Evolutionary conservation across 2,113 vertebrate species (phyloP), one percentile per base, ranked within the genome.

Genomic region (Pelmatolapia mariae): DNA sequence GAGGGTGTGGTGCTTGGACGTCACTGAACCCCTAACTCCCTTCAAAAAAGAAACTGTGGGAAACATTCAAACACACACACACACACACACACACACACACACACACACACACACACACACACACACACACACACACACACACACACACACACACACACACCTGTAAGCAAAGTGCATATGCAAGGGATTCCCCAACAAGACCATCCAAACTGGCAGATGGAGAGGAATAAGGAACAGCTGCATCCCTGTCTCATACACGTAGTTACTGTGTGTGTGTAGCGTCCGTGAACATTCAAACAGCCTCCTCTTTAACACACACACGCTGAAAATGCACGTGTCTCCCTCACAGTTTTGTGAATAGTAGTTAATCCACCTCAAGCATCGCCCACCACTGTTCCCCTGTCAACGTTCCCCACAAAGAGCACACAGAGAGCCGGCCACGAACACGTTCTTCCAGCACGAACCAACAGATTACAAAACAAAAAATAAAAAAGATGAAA

Each of bases 341-440:
- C 82, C 52, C 63, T 91, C 82, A 29, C 81, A 47, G 87, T 86
- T 93, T 93, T 91, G 29, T 91, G 89, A 91, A 92, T 86, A 83
- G 78, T 26, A 86, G 86, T 87, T 90, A 90, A 91, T 86, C 71
- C 88, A 92, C 80, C 53, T 90, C 54, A 90, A 90, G 81, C 89
- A 91, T 89, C 52, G 10, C 68, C 81, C 90, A 88, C 81, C 54
- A 56, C 59, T 86, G 38, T 83, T 73, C 71, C 82, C 68, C 66
- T 31, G 47, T 78, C 81, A 87, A 57, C 83, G 18, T n/a, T 10
- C 83, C 71, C 66, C 57, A 56, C 24, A 80, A 47, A 40, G 22
- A 84, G 43, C 85, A 80, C 73, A 84, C 56, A 57, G 68, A 86
- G 38, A 82, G n/a, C 79, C 68, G 45, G 24, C 57, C 66, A 88